phyloP scores from a whole-genome alignment of 2,888 invertebrate species.

The Lochmaea crataegi region DNA sequence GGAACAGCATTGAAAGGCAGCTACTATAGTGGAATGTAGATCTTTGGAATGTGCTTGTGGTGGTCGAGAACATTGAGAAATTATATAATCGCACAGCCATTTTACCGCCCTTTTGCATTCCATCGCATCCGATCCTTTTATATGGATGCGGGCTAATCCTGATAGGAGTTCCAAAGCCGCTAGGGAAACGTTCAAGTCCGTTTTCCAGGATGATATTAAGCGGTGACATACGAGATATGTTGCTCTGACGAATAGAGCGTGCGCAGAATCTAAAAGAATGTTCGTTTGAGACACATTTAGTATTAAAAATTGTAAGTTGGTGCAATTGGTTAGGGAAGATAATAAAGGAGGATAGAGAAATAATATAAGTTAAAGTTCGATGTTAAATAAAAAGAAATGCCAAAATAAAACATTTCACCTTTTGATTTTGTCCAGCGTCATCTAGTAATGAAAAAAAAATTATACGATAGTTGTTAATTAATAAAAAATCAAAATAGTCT shows the following conservation, averaged over 20 bases:
- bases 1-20: slow-evolving; percentile 90
- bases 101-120: slow-evolving; percentile 94
- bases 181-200: slow-evolving; percentile 91
- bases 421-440: no score
- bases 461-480: no score
- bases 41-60: slow-evolving; percentile 94
- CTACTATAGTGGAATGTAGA: slow-evolving; percentile 93
- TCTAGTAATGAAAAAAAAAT: no score
- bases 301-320: no score
- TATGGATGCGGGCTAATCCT: slow-evolving; percentile 89
- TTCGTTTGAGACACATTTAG: background rate
- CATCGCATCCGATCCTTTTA: slow-evolving; percentile 87
- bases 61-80: slow-evolving; percentile 93
- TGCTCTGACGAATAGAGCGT: slow-evolving; percentile 90
- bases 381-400: no score
- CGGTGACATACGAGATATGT: slow-evolving; percentile 95
- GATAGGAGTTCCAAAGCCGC: slow-evolving; percentile 93
- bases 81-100: slow-evolving; percentile 98
- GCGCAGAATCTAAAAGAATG: slow-evolving; percentile 77
- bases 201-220: slow-evolving; percentile 95
- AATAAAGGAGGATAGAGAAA: no score
- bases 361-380: no score
- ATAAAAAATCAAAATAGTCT: slow-evolving; percentile 6
- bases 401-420: no score
- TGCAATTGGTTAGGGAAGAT: no score